Base-by-base conservation (phyloP, 2,113 vertebrate genomes). In the Eurypyga helias region DNA sequence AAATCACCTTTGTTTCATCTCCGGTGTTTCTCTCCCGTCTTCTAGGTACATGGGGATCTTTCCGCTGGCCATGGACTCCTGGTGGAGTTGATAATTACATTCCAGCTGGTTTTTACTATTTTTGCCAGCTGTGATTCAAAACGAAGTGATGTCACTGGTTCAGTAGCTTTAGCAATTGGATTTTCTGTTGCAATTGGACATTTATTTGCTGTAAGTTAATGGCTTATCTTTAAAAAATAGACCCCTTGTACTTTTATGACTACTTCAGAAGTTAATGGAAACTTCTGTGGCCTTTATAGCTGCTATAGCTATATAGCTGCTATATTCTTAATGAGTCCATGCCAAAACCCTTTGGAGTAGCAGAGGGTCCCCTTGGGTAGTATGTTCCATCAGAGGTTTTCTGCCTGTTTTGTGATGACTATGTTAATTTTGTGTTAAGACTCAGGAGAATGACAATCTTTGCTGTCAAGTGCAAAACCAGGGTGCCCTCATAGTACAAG, bases 71-170 rank as follows among this genome's bases (percentile, higher is more conserved):
- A 99, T 6, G 99, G 98, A 29, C 98, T 99, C 77, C 97, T 99
- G 83, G 99, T 99, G 93, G 99, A 99, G 97, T 77, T 99, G 96
- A 98, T 99, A 88, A 99, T 99, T 97, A 99, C 99, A 28, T 99
- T 99, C 93, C 98, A 99, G 92, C 97, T 99, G 95, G 99, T 99
- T 95, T 99, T 99, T 97, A 99, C 99, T 51, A 98, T 99, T 93
- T 99, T 99, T 87, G 99, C 99, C 96, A 99, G 99, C 96, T 99
- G 99, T 94, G 99, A 99, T 94, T 97, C 99, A 85, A 99, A 99
- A 96, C 98, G 99, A 64, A 98, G 89, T 9, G 99, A 99, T 97
- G 98, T 99, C 38, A 98, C 98, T 24, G 99, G 99, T 83, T 99
- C 99, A 52, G 98, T 99, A 64, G 98, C 99, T 80, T 96, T 99